These are phyloP conservation scores for Acanthurus lineatus DNA, from an alignment of 2,797 vertebrate genomes.

Conservation along the genomic window DNA sequence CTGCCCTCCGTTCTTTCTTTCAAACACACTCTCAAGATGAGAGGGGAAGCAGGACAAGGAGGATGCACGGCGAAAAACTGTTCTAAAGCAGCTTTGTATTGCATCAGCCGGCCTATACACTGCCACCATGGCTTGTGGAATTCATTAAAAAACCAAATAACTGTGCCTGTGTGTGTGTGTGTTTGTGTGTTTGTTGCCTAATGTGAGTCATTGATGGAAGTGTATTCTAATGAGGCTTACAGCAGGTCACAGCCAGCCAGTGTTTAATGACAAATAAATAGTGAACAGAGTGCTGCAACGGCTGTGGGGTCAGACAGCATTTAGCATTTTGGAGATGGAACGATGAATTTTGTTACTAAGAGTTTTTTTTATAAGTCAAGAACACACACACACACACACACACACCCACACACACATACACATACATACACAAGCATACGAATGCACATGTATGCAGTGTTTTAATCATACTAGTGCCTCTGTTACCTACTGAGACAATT, in stretches of 20 bases:
- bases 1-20: constrained; percentile 15
- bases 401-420: background rate
- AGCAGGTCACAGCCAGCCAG: constrained; percentile 64
- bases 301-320: constrained; percentile 51
- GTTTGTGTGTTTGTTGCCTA: constrained; percentile 26
- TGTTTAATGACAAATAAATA: constrained; percentile 75
- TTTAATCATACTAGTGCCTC: background rate
- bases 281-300: constrained; percentile 34
- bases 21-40: constrained; percentile 40
- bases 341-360: constrained; percentile 19
- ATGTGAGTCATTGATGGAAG: constrained; percentile 68
- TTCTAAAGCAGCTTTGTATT: constrained; percentile 17
- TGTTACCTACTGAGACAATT: background rate
- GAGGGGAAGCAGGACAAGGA: constrained; percentile 5
- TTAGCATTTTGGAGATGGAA: constrained; percentile 51
- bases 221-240: constrained; percentile 72
- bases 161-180: background rate
- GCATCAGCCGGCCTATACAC: background rate
- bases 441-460: background rate
- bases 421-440: too few species aligned
- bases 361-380: constrained; percentile 7
- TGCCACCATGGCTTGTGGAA: background rate
- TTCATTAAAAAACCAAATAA: constrained; percentile 51
- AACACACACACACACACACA: background rate
- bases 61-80: background rate